Conservation (phyloP, 2,888 invertebrate genomes). For the Arge pagana region DNA sequence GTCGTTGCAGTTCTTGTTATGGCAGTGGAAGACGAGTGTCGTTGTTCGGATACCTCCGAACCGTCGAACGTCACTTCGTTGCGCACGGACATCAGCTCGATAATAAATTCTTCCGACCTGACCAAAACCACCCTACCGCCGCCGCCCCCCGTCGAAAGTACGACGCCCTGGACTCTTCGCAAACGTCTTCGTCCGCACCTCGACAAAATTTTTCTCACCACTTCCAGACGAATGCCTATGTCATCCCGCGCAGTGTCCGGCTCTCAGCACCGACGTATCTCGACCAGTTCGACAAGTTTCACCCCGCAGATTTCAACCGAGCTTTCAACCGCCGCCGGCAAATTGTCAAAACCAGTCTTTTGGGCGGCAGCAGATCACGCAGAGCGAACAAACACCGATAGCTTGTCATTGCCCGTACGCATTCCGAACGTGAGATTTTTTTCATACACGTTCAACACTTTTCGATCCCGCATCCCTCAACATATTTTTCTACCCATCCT, state of each 20-base stretch:
- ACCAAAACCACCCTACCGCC: conserved; percentile 11
- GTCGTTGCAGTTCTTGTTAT: conserved; percentile 29
- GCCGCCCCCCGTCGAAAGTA: conserved; percentile 9
- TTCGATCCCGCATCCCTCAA: too few relatives aligned
- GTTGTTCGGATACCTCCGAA: conserved; percentile 39
- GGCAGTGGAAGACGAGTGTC: conserved; percentile 37
- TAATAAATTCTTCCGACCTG: neutral
- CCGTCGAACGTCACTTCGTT: conserved; percentile 40
- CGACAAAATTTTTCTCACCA: neutral
- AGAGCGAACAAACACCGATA: conserved; percentile 8
- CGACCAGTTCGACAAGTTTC: conserved; percentile 10
- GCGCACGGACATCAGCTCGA: conserved; percentile 34
- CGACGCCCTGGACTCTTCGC: neutral
- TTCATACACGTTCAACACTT: neutral
- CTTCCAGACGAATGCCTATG: conserved; percentile 7
- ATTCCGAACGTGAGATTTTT: conserved; percentile 3
- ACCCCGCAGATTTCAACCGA: neutral
- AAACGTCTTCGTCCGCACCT: neutral
- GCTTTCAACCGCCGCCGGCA: neutral
- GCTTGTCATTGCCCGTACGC: conserved; percentile 16
- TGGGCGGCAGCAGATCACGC: neutral
- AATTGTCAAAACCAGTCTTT: neutral
- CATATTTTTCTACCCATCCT: too few relatives aligned
- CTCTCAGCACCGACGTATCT: neutral
- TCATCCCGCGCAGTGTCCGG: conserved; percentile 10